Conservation (phyloP, 1,140 invertebrate genomes). For the Dendrolimus kikuchii region DNA sequence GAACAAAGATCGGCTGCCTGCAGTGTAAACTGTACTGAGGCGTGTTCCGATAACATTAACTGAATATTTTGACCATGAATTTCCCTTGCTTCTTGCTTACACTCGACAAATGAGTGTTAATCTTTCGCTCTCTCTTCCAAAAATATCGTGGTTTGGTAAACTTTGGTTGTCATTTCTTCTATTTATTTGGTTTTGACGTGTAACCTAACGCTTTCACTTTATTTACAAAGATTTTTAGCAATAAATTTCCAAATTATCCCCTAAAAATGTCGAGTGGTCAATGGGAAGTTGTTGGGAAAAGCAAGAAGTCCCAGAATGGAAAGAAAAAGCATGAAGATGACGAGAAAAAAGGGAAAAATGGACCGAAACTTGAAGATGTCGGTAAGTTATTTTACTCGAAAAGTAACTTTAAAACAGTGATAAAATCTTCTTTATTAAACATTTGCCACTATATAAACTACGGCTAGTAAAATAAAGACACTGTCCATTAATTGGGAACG, state of each 20-base stretch:
- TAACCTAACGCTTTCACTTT: slow-evolving; percentile 51
- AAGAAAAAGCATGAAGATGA: slow-evolving; percentile 75
- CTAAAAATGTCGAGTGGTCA: slow-evolving; percentile 77
- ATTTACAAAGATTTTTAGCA: slow-evolving; percentile 49
- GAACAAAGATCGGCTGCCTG: slow-evolving; percentile 10
- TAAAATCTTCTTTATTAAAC: no score
- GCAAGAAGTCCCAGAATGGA: slow-evolving; percentile 78
- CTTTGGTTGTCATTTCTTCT: slow-evolving; percentile 37
- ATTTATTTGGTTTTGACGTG: slow-evolving; percentile 64
- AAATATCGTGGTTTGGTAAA: not conserved
- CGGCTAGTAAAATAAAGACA: no score
- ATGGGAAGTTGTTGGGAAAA: slow-evolving; percentile 86
- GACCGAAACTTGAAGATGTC: slow-evolving; percentile 56
- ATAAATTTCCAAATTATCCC: slow-evolving; percentile 27
- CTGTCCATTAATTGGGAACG: no score
- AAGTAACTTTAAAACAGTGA: no score
- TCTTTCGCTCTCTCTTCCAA: not conserved
- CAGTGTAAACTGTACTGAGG: slow-evolving; percentile 22
- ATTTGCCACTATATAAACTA: no score
- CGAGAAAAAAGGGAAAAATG: slow-evolving; percentile 71
- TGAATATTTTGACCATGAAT: no score
- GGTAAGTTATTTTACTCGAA: slow-evolving; percentile 29
- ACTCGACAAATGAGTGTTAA: no score
- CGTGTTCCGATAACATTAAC: not conserved
- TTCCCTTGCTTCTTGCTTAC: no score